Percentiles rank a stretch among this genome's conserved stretches.
Evolutionary conservation across 2,113 vertebrate genomes (phyloP).

Genomic region (Prietella phreatophila): DNA sequence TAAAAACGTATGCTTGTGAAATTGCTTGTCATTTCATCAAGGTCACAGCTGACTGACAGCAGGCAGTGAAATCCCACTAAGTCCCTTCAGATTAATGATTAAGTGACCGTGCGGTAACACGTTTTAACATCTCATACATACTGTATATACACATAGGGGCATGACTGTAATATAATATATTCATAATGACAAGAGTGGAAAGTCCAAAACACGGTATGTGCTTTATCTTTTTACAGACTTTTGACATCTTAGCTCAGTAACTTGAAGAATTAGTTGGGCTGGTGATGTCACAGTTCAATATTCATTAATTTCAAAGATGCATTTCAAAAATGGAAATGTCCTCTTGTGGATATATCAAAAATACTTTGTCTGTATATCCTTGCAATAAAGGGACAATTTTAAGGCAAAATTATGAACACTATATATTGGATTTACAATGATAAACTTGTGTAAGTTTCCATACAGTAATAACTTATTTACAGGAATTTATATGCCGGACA

Average conservation of each 20-base stretch:
- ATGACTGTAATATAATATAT: not conserved
- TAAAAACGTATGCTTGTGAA: too few relatives aligned
- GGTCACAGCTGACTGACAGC: too few relatives aligned
- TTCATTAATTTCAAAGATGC: not conserved
- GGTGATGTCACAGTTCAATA: not conserved
- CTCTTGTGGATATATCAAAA: too few relatives aligned
- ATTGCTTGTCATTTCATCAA: too few relatives aligned
- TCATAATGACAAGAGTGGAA: too few relatives aligned
- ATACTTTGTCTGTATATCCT: not conserved
- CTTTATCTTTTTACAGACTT: not conserved
- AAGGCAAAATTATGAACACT: not conserved
- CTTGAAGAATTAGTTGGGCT: not conserved
- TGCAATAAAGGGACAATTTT: not conserved
- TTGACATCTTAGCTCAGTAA: not conserved
- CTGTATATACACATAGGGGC: not conserved
- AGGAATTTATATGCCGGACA: not conserved
- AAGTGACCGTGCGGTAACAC: too few relatives aligned
- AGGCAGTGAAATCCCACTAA: too few relatives aligned
- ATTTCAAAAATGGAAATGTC: too few relatives aligned
- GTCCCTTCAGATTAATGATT: too few relatives aligned
- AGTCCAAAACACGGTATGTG: too few relatives aligned
- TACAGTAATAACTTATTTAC: not conserved
- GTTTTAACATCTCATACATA: not conserved
- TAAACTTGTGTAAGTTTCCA: not conserved
- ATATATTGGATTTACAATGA: not conserved